Base-by-base conservation (phyloP, 2,797 vertebrate species). In the Leptatherina wallacei region DNA sequence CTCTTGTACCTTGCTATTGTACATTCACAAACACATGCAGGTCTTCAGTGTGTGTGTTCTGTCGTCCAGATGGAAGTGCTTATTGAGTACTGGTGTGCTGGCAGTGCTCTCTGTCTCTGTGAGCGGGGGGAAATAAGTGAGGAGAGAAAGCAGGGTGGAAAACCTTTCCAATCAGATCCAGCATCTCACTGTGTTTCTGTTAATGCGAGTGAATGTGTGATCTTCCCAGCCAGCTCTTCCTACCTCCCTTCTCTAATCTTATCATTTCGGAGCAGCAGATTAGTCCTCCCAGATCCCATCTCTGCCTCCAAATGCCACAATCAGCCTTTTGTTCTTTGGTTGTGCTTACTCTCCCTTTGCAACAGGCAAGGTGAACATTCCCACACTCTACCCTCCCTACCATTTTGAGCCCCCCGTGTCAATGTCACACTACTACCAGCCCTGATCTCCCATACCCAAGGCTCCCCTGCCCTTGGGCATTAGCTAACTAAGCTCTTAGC, bases 181-280 rank as follows among this genome's bases (percentile, higher is more conserved):
- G 94, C 92, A 90, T 92, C 85, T 84, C 54, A 63, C 77, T 83
- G 79, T 80, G 38, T 72, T 64, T 70, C 75, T 36, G 6, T 82
- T 79, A 82, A 57, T 72, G 66, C 67, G 81, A 58, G 82, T 82
- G 69, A 75, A 59, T 78, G 79, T 86, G 84, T 85, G 86, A 90
- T 90, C 86, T 82, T 84, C 78, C 84, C 85, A 83, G 82, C 88
- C 84, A 86, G 88, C 85, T 86, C 82, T 92, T 92, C 90, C 91
- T 90, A 90, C 85, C 89, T 83, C 81, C 81, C 73, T 55, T 75
- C 84, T 88, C 89, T 94, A 93, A 94, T 95, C 94, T 93, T 90
- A 94, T 95, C 91, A 91, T 92, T 91, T 94, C 84, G 61, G 69
- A 89, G 89, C 85, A 88, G 91, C 84, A 94, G 92, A 93, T 94